Percentiles rank a stretch among this genome's conserved stretches.
Evolutionary conservation across 1,140 invertebrate genomes (phyloP).

Genomic region (Diorhabda carinulata): DNA sequence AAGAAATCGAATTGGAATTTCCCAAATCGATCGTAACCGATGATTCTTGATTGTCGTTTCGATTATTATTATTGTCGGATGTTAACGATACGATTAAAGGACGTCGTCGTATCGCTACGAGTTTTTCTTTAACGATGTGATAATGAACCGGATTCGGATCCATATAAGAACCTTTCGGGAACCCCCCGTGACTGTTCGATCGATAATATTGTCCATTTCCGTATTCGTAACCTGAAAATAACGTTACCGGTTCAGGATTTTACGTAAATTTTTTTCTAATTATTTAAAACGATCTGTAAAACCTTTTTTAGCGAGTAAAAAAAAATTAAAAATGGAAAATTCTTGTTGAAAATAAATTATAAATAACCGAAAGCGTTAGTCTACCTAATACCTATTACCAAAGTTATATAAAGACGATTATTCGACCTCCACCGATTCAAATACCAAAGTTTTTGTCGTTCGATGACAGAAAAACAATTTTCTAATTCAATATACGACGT

Average conservation of each 20-base stretch:
- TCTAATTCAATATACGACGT: no score
- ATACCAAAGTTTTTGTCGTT: no score
- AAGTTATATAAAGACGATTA: no score
- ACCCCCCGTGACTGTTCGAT: slow-evolving; percentile 40
- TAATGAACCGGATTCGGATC: slow-evolving; percentile 45
- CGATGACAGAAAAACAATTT: no score
- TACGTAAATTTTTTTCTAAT: neutral
- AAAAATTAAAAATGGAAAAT: neutral
- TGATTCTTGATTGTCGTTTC: neutral
- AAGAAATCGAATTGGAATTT: slow-evolving; percentile 33
- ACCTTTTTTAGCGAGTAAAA: neutral
- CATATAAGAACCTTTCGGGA: slow-evolving; percentile 44
- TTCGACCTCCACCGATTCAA: no score
- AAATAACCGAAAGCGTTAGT: neutral
- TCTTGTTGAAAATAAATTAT: neutral
- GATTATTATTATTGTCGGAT: slow-evolving; percentile 18
- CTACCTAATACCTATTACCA: neutral
- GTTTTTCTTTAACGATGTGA: slow-evolving; percentile 38
- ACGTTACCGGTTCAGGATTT: neutral
- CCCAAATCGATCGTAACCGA: slow-evolving; percentile 35
- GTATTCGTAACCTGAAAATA: slow-evolving; percentile 22
- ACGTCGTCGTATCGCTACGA: slow-evolving; percentile 25
- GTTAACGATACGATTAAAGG: slow-evolving; percentile 31
- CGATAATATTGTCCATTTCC: slow-evolving; percentile 32
- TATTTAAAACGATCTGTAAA: neutral